phyloP scores from a whole-genome alignment of 2,888 invertebrate species.

The Lissonota sp. region DNA sequence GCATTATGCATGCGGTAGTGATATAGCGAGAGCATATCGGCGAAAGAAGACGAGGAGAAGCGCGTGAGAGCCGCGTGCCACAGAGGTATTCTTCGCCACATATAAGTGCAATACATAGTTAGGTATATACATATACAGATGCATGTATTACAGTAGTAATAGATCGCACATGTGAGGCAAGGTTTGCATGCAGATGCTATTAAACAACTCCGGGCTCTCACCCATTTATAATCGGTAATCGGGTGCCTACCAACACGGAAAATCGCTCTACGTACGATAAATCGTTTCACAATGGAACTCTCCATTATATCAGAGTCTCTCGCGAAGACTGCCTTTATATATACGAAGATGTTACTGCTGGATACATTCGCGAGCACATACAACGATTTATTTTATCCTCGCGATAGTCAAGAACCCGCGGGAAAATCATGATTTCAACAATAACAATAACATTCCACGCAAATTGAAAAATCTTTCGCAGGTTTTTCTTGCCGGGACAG shows the following conservation, averaged over 20 bases:
- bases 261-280: constrained; percentile 63
- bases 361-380: not conserved
- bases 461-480: not conserved
- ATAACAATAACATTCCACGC: not conserved
- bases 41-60: constrained; percentile 47
- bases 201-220: constrained; percentile 58
- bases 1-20: constrained; percentile 33
- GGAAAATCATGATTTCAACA: constrained; percentile 31
- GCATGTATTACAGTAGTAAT: constrained; percentile 8
- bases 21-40: constrained; percentile 43
- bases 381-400: constrained; percentile 46
- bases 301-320: constrained; percentile 45
- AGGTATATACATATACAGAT: not conserved
- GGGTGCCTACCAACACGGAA: constrained; percentile 63
- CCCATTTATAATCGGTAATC: constrained; percentile 66
- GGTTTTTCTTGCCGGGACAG: not conserved
- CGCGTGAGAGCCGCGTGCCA: constrained; percentile 65
- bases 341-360: constrained; percentile 42
- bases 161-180: constrained; percentile 42
- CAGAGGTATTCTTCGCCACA: constrained; percentile 45
- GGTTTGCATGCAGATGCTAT: constrained; percentile 60
- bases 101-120: constrained; percentile 13
- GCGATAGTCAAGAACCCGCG: not conserved
- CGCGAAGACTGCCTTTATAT: constrained; percentile 22
- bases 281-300: constrained; percentile 65